Evolutionary conservation across 2,113 vertebrate genomes (phyloP).

Genomic region (Antechinus flavipes): DNA sequence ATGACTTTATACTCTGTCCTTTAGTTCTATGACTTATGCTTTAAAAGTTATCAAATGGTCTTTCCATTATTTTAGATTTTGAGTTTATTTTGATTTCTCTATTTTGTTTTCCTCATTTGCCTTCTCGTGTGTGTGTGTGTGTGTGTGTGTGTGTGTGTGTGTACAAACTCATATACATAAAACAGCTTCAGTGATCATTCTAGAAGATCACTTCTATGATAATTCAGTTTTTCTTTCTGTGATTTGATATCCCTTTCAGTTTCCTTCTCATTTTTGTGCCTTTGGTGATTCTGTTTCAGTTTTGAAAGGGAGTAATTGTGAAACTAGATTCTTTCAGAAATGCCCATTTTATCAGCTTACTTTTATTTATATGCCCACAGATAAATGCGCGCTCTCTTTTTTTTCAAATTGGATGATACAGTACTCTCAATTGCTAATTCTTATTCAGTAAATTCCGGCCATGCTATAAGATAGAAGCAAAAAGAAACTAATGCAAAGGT

Average conservation of each 20-base stretch:
- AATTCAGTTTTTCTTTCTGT: not conserved
- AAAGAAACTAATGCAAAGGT: not conserved
- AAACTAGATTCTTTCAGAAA: not conserved
- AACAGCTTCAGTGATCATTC: not conserved
- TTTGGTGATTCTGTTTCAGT: not conserved
- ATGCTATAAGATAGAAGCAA: not conserved
- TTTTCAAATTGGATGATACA: not conserved
- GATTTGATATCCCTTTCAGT: not conserved
- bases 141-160: not conserved
- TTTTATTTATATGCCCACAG: not conserved
- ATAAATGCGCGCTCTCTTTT: not conserved
- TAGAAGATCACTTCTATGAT: not conserved
- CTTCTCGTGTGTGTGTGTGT: not conserved
- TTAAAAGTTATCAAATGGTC: not conserved
- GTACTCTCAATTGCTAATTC: not conserved
- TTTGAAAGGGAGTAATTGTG: not conserved
- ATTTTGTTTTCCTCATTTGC: not conserved
- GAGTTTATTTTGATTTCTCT: not conserved
- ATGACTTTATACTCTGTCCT: not conserved
- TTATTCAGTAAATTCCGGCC: not conserved
- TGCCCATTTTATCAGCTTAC: not conserved
- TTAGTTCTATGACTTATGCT: not conserved
- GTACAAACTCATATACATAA: not conserved
- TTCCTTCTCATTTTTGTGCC: not conserved
- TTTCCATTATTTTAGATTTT: not conserved